Conservation (phyloP, 2,888 invertebrate genomes). For the Drosophila paramelanica region DNA sequence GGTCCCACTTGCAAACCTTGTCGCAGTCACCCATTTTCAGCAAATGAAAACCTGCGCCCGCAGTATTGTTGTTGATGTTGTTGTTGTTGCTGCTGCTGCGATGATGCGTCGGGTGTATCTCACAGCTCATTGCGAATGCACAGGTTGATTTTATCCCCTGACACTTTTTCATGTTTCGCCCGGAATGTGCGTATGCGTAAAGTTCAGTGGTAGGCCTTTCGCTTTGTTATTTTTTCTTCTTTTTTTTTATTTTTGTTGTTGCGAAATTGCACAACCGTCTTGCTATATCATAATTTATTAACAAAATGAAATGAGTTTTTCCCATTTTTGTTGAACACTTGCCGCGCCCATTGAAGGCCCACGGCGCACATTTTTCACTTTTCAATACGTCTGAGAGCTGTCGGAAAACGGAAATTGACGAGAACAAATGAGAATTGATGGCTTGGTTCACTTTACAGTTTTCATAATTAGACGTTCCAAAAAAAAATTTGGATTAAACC, state of each 20-base stretch:
- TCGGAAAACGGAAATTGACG: slow-evolving; percentile 25
- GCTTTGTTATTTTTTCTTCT: slow-evolving; percentile 36
- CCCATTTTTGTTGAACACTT: slow-evolving; percentile 35
- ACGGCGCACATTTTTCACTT: slow-evolving; percentile 62
- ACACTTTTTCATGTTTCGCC: slow-evolving; percentile 65
- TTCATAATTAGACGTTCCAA: not conserved
- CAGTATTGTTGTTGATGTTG: slow-evolving; percentile 17
- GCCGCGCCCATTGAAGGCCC: slow-evolving; percentile 61
- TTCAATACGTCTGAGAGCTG: slow-evolving; percentile 54
- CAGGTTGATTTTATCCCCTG: slow-evolving; percentile 80
- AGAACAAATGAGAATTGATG: slow-evolving; percentile 12
- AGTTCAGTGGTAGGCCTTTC: slow-evolving; percentile 47
- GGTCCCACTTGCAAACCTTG: slow-evolving; percentile 55
- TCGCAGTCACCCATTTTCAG: slow-evolving; percentile 47
- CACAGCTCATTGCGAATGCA: slow-evolving; percentile 79
- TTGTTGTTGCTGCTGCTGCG: slow-evolving; percentile 16
- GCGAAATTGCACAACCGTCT: slow-evolving; percentile 65
- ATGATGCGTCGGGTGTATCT: slow-evolving; percentile 61
- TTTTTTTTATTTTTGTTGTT: slow-evolving; percentile 43
- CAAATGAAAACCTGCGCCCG: slow-evolving; percentile 66
- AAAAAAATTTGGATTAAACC: too few relatives aligned
- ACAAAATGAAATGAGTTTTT: slow-evolving; percentile 75
- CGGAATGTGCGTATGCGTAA: slow-evolving; percentile 12
- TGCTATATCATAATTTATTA: slow-evolving; percentile 81
- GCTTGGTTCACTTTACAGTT: not conserved